Conservation (phyloP, 1,140 invertebrate genomes). For the Apis laboriosa region DNA sequence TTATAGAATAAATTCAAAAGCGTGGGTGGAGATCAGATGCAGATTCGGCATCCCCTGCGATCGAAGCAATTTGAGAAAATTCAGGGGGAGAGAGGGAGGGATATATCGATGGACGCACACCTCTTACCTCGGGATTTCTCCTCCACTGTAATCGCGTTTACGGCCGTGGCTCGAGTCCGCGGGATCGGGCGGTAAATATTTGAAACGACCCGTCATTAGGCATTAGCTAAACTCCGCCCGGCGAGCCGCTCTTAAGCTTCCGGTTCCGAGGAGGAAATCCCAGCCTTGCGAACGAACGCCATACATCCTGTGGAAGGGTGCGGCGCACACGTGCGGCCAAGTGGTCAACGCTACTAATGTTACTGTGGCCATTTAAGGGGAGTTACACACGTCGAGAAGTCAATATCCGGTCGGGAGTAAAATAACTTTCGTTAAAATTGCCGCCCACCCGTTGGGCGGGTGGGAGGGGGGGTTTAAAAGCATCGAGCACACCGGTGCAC, state of each 20-base stretch:
- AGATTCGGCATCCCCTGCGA: constrained; percentile 46
- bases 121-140: constrained; percentile 49
- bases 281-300: constrained; percentile 40
- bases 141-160: constrained; percentile 64
- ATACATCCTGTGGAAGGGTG: constrained; percentile 46
- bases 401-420: constrained; percentile 35
- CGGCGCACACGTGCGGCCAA: constrained; percentile 50
- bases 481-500: too few species aligned
- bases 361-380: constrained; percentile 50
- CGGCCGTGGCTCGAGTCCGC: constrained; percentile 52
- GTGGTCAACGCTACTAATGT: constrained; percentile 49
- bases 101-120: constrained; percentile 46
- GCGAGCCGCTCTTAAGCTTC: constrained; percentile 62
- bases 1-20: constrained; percentile 35
- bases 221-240: constrained; percentile 61
- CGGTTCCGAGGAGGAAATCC: constrained; percentile 64
- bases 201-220: constrained; percentile 69
- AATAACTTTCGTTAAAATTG: constrained; percentile 43
- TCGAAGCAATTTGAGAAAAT: constrained; percentile 64
- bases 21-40: constrained; percentile 40
- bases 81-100: constrained; percentile 26
- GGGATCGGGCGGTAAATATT: constrained; percentile 69
- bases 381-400: constrained; percentile 42
- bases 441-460: neutral
- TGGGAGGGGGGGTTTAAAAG: constrained; percentile 9